Evolutionary conservation across 2,113 vertebrate species (phyloP), one percentile per base, ranked within the genome.

Genomic region (Nothocercus nigrocapillus): DNA sequence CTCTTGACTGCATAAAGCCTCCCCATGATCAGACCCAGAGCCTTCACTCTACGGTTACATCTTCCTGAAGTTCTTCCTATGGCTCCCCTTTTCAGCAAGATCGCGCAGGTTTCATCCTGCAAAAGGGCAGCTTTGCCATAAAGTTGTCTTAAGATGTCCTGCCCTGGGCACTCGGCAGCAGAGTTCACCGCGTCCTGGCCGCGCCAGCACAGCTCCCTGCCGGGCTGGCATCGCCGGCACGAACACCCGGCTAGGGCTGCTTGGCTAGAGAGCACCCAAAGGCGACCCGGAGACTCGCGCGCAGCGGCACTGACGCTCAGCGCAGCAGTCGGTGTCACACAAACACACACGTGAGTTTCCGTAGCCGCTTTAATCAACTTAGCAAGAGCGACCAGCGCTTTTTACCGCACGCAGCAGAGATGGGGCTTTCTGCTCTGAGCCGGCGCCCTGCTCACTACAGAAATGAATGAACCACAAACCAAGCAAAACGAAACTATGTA

Each of bases 401-500:
- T 86, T 84, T 90, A 58, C 61, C 30, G 2, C 15, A 42, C 8
- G 53, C 45, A 68, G 40, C 13, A 73, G 53, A 40, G 47, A 83
- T 34, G 42, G 72, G 34, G 30, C 21, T 90, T 88, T 58, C 79
- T 72, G 80, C 80, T 82, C 80, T 81, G 20, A 64, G 51, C 28
- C 76, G 49, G 7, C 9, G 30, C 38, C 13, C 62, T 40, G 45
- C 20, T 42, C 9, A 0, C 83, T 76, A 53, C 47, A 95, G 44
- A 92, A 86, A 87, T 75, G 82, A 91, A 82, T 56, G 82, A 95
- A 68, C 47, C 82, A 56, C 59, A 90, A 78, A 88, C 74, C 59
- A 90, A 78, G 76, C 22, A 82, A 93, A 90, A 66, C n/a, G 66
- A 84, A 82, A 67, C 83, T 69, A 11, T 49, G 40, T 82, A 95